phyloP scores from a whole-genome alignment of 2,113 vertebrate genomes.

The Ageneiosus marmoratus region DNA sequence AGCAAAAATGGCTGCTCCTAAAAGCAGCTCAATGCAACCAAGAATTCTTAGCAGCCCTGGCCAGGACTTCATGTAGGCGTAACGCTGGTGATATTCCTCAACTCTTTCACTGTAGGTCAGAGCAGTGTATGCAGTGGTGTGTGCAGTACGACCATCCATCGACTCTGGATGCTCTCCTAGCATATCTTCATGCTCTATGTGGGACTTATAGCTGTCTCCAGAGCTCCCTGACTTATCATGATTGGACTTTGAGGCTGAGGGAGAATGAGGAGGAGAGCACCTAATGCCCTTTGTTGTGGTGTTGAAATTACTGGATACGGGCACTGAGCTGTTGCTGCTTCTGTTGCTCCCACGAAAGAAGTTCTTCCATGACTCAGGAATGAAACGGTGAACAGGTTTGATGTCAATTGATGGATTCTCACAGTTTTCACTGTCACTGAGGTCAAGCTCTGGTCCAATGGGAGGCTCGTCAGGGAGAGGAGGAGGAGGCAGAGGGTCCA shows the following conservation, averaged over 20 bases:
- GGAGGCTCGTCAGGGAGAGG: slow-evolving; percentile 85
- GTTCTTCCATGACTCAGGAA: slow-evolving; percentile 96
- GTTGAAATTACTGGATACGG: slow-evolving; percentile 69
- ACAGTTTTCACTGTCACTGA: slow-evolving; percentile 68
- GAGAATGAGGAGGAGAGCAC: slow-evolving; percentile 86
- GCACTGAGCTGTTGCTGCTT: slow-evolving; percentile 68
- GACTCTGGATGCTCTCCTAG: slow-evolving; percentile 69
- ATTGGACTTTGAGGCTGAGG: slow-evolving; percentile 70
- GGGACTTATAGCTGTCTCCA: slow-evolving; percentile 75
- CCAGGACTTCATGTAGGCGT: slow-evolving; percentile 97
- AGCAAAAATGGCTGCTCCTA: slow-evolving; percentile 90
- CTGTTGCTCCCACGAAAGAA: slow-evolving; percentile 81
- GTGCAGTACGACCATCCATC: slow-evolving; percentile 69
- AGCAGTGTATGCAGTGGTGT: slow-evolving; percentile 69
- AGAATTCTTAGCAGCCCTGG: slow-evolving; percentile 90
- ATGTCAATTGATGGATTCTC: slow-evolving; percentile 76
- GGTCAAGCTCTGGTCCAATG: slow-evolving; percentile 75
- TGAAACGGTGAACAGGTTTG: slow-evolving; percentile 88
- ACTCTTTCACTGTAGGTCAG: slow-evolving; percentile 83
- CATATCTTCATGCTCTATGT: slow-evolving; percentile 76
- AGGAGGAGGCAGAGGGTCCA: slow-evolving; percentile 82
- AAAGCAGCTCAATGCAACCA: slow-evolving; percentile 83
- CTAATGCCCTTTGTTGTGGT: slow-evolving; percentile 75
- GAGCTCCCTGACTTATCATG: slow-evolving; percentile 76
- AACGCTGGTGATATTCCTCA: slow-evolving; percentile 83